phyloP scores from a whole-genome alignment of 2,888 invertebrate species.

The Hermodice carunculata region DNA sequence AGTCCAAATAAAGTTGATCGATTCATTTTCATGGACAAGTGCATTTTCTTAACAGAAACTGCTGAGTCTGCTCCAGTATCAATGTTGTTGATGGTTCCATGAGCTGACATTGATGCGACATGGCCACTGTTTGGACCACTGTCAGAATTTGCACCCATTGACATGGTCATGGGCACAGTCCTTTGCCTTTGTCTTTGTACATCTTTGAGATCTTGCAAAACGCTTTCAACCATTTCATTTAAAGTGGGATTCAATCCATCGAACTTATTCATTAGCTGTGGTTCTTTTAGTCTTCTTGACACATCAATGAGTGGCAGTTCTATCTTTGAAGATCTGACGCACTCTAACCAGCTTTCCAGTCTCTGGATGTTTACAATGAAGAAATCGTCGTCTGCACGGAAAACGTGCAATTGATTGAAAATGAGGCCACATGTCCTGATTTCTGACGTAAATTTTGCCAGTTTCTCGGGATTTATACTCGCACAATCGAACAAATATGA shows the following conservation, averaged over 20 bases:
- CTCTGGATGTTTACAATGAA: constrained; percentile 7
- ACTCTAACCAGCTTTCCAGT: neutral
- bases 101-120: too few relatives aligned
- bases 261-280: neutral
- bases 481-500: constrained; percentile 15
- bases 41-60: neutral
- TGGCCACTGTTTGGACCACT: too few relatives aligned
- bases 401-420: constrained; percentile 6
- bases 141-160: too few relatives aligned
- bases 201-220: too few relatives aligned
- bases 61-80: too few relatives aligned
- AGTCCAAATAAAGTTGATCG: constrained; percentile 46
- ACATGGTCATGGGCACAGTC: too few relatives aligned
- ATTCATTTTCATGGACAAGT: constrained; percentile 6
- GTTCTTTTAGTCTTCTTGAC: neutral
- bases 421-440: constrained; percentile 7
- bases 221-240: neutral
- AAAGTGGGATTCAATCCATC: neutral
- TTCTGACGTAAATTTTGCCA: neutral
- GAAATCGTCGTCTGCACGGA: constrained; percentile 11
- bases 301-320: constrained; percentile 9
- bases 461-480: neutral
- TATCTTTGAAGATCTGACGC: neutral
- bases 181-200: too few relatives aligned
- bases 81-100: too few relatives aligned